These are phyloP conservation scores for Sinodicranocentrus sp. DNA, from an alignment of 2,888 invertebrate genomes.

Conservation along the genomic window DNA sequence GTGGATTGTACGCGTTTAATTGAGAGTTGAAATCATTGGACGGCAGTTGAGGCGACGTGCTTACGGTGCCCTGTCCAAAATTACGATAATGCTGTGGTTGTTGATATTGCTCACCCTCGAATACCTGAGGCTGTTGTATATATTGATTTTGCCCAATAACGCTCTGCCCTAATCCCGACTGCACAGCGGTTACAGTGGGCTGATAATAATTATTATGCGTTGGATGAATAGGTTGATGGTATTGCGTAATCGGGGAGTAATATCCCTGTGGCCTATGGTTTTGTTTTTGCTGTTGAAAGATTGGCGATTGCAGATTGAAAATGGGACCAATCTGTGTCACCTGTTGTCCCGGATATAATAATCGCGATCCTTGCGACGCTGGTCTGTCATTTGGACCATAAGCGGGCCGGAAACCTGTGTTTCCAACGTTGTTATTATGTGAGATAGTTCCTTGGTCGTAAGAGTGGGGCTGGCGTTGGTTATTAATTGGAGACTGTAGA, in stretches of 20 bases:
- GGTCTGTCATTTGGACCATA: constrained; percentile 70
- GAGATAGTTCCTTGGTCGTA: constrained; percentile 64
- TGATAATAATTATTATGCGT: constrained; percentile 65
- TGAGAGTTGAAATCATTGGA: constrained; percentile 53
- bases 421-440: constrained; percentile 46
- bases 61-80: constrained; percentile 79
- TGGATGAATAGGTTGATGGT: constrained; percentile 70
- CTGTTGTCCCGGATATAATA: constrained; percentile 64
- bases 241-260: constrained; percentile 76
- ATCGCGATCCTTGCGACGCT: constrained; percentile 16
- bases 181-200: constrained; percentile 13
- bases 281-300: constrained; percentile 64
- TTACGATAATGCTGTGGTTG: constrained; percentile 77
- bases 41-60: constrained; percentile 77
- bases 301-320: constrained; percentile 65
- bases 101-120: constrained; percentile 56
- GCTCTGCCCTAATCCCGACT: constrained; percentile 44
- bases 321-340: constrained; percentile 64
- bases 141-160: constrained; percentile 63
- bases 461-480: constrained; percentile 69
- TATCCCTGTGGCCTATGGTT: constrained; percentile 73
- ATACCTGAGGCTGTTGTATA: constrained; percentile 60
- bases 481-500: constrained; percentile 63
- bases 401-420: constrained; percentile 73
- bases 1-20: constrained; percentile 73